These are phyloP conservation scores for Alligator mississippiensis DNA, from an alignment of 2,113 vertebrate species.

Conservation along the genomic window DNA sequence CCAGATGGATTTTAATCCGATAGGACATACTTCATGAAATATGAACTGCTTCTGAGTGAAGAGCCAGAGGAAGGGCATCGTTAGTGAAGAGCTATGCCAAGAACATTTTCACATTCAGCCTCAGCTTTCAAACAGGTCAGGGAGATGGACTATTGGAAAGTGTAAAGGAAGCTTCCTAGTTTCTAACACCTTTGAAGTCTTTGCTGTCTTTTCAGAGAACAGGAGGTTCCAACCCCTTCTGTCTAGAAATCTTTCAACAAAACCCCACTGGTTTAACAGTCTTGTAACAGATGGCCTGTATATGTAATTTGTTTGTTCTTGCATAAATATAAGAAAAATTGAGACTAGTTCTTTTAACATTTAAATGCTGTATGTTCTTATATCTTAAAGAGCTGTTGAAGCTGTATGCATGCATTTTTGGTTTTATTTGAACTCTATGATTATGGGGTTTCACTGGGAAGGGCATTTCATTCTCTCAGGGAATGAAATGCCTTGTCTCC, in stretches of 20 bases:
- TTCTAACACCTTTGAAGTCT: slow-evolving; percentile 23
- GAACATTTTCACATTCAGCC: neutral
- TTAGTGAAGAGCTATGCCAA: neutral
- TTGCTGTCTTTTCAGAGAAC: neutral
- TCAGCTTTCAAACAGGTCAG: slow-evolving; percentile 18
- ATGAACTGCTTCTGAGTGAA: neutral
- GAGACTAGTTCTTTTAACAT: slow-evolving; percentile 1
- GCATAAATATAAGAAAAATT: neutral
- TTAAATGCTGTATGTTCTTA: neutral
- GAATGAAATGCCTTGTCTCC: neutral
- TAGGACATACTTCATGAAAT: neutral
- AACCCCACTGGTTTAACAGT: neutral
- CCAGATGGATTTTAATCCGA: slow-evolving; percentile 3
- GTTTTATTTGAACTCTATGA: neutral
- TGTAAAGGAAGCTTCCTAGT: slow-evolving; percentile 22
- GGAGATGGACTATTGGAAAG: slow-evolving; percentile 3
- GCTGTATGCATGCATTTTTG: neutral
- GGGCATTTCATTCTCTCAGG: neutral
- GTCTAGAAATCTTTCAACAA: slow-evolving; percentile 6
- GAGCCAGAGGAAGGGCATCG: neutral
- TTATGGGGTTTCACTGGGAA: neutral
- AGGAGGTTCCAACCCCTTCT: neutral
- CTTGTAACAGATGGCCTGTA: slow-evolving; percentile 1
- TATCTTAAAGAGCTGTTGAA: neutral
- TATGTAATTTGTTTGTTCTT: slow-evolving; percentile 13